phyloP scores from a whole-genome alignment of 2,888 invertebrate species.

The Heliconius charithonia region DNA sequence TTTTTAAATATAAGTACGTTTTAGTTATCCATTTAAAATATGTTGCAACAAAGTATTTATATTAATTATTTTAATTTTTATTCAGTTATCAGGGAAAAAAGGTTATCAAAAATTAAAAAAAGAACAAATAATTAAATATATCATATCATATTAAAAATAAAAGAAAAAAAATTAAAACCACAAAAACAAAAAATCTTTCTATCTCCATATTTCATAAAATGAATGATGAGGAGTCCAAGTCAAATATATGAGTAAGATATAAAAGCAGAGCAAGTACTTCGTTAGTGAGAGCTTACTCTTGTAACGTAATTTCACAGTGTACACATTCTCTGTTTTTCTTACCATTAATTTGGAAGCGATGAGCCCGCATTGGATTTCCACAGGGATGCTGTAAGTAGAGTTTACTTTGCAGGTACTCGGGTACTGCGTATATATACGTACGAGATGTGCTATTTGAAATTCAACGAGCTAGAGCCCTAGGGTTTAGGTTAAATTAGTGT shows the following conservation, averaged over 20 bases:
- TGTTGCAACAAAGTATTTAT: no score
- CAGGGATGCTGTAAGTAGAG: conserved; percentile 24
- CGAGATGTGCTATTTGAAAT: conserved; percentile 18
- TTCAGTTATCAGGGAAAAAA: no score
- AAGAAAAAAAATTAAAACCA: background rate
- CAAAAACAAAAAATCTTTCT: background rate
- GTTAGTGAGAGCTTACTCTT: background rate
- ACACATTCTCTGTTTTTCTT: conserved; percentile 33
- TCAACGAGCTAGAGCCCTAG: conserved; percentile 6
- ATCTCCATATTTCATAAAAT: background rate
- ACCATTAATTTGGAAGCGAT: conserved; percentile 35
- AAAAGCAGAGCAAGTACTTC: background rate
- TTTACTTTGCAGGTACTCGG: conserved; percentile 25
- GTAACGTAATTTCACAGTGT: conserved; percentile 30
- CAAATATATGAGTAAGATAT: background rate
- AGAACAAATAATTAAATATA: no score
- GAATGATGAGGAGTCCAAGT: conserved; percentile 9
- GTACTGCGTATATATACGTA: background rate
- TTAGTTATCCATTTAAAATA: no score
- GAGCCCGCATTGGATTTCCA: conserved; percentile 34
- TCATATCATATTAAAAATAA: no score
- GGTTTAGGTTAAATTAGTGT: background rate
- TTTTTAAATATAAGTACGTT: no score
- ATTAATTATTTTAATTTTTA: no score
- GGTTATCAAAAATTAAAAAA: no score